Evolutionary conservation across 2,888 invertebrate species (phyloP).

Genomic region (Phaonia tiefii): DNA sequence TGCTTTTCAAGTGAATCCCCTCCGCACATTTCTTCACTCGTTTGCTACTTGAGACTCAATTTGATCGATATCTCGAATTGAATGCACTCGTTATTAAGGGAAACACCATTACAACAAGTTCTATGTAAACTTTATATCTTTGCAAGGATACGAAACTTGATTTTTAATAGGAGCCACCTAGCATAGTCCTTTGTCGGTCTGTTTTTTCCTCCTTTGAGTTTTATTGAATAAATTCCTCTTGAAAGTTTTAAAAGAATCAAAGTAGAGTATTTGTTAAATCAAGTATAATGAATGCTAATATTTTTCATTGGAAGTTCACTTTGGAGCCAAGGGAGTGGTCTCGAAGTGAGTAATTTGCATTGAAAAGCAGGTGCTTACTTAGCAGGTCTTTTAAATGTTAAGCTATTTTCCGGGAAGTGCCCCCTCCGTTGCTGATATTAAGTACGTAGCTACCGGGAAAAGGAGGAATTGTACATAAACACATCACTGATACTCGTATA

Average conservation of each 20-base stretch:
- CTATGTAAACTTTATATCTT: no score
- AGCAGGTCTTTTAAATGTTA: no score
- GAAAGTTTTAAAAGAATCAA: not conserved
- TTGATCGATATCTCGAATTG: conserved; percentile 23
- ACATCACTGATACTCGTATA: no score
- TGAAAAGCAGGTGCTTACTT: not conserved
- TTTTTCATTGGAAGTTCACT: not conserved
- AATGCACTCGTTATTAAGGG: not conserved
- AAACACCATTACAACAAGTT: not conserved
- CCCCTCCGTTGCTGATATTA: no score
- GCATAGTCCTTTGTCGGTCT: no score
- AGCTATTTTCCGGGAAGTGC: no score
- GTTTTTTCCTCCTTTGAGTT: no score
- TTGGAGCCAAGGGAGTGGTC: not conserved
- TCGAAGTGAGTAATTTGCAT: not conserved
- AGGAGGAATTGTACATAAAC: no score
- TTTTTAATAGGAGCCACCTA: no score
- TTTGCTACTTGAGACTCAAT: conserved; percentile 18
- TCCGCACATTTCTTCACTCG: not conserved
- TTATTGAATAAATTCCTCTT: no score
- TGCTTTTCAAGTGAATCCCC: conserved; percentile 12
- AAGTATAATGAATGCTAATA: not conserved
- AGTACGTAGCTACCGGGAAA: no score
- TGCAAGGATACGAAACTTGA: no score
- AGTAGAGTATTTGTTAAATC: not conserved